phyloP scores from a whole-genome alignment of 2,888 invertebrate species.

The Hedya salicella region DNA sequence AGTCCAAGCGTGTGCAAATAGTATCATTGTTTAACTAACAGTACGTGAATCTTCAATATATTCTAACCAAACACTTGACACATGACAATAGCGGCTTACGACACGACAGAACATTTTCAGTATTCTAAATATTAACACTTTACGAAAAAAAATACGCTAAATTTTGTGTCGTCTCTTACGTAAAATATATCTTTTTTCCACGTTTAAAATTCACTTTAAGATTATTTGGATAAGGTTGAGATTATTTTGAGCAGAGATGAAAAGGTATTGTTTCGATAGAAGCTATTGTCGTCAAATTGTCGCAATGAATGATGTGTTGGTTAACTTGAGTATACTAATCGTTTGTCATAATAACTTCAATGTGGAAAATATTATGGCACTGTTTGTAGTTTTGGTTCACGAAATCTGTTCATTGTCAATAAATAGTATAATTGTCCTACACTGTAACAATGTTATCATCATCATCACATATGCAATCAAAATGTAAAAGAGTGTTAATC shows the following conservation, averaged over 20 bases:
- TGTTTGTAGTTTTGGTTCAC: constrained; percentile 24
- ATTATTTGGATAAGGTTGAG: constrained; percentile 18
- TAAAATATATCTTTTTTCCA: constrained; percentile 34
- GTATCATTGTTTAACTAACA: background rate
- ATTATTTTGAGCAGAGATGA: constrained; percentile 26
- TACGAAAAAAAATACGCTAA: constrained; percentile 62
- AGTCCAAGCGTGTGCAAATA: background rate
- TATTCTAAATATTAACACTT: constrained; percentile 56
- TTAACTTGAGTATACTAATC: constrained; percentile 59
- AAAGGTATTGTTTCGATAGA: constrained; percentile 48
- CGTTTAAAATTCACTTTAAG: constrained; percentile 22
- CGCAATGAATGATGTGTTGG: constrained; percentile 60
- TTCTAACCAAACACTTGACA: constrained; percentile 56
- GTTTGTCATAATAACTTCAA: constrained; percentile 50
- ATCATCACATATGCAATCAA: no score
- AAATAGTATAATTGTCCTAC: background rate
- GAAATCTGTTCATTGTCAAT: constrained; percentile 5
- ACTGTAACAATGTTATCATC: no score
- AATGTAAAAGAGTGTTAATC: no score
- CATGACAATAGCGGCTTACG: constrained; percentile 60
- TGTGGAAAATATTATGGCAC: constrained; percentile 46
- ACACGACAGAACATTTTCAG: constrained; percentile 51
- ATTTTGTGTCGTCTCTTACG: constrained; percentile 49
- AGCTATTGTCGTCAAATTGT: constrained; percentile 60
- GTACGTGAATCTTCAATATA: constrained; percentile 60